Percentiles rank a stretch among this genome's conserved stretches.
These are phyloP conservation scores for Pipistrellus pygmaeus DNA, from an alignment of 2,797 vertebrate genomes.

Conservation along the genomic window DNA sequence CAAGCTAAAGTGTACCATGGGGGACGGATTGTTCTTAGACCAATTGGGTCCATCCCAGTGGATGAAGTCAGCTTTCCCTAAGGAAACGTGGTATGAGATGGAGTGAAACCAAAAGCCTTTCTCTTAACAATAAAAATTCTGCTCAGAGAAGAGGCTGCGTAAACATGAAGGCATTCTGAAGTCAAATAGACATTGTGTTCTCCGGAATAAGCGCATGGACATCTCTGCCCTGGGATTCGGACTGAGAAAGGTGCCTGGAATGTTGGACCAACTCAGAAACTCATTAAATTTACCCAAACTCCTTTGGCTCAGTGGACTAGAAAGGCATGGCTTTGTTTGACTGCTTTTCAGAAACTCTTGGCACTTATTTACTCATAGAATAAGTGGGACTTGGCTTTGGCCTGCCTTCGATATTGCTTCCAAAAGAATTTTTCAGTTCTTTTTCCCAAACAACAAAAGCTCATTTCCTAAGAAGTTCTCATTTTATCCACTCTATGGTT, in stretches of 20 bases:
- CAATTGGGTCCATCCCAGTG: neutral
- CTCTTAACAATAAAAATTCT: conserved; percentile 57
- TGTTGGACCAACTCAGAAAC: neutral
- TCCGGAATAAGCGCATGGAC: neutral
- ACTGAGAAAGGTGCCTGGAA: neutral
- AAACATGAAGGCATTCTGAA: conserved; percentile 48
- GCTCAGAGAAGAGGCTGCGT: conserved; percentile 29
- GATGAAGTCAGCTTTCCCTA: neutral
- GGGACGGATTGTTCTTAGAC: neutral
- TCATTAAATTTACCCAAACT: neutral
- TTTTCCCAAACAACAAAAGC: conserved; percentile 19
- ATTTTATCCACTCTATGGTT: neutral
- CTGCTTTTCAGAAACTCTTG: conserved; percentile 39
- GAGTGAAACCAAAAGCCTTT: neutral
- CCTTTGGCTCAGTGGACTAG: neutral
- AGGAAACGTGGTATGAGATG: neutral
- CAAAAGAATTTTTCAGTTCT: neutral
- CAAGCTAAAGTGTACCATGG: neutral
- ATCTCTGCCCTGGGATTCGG: neutral
- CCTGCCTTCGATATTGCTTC: conserved; percentile 12
- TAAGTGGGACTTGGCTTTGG: neutral
- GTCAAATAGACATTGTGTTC: conserved; percentile 51
- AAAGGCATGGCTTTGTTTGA: neutral
- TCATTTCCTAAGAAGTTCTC: neutral
- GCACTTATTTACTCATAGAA: neutral